Percentiles rank a stretch among this genome's conserved stretches.
phyloP scores from a whole-genome alignment of 64 coral and sea anemone genomes.

The Montipora sp. region DNA sequence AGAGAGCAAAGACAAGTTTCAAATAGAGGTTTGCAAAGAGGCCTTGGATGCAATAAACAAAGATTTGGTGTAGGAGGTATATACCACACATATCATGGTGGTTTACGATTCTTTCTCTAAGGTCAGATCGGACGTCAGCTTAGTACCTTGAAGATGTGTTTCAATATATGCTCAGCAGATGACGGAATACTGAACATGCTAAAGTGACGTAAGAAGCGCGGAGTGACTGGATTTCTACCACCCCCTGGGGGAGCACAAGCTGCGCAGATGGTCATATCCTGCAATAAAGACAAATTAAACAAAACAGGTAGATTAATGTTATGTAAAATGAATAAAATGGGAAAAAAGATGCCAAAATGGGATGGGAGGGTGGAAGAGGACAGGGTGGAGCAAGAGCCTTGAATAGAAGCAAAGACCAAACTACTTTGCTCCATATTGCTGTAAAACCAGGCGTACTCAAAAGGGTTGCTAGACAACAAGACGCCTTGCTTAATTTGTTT shows the following conservation, averaged over 20 bases:
- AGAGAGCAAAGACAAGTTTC: not conserved
- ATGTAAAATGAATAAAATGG: too few relatives aligned
- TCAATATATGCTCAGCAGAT: constrained; percentile 95
- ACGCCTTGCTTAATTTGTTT: too few relatives aligned
- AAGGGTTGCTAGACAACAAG: too few relatives aligned
- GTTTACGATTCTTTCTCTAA: too few relatives aligned
- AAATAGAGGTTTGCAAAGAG: not conserved
- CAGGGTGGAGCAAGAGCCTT: too few relatives aligned
- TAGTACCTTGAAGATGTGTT: constrained; percentile 98
- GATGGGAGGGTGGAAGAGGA: not conserved
- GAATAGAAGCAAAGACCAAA: too few relatives aligned
- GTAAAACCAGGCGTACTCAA: too few relatives aligned
- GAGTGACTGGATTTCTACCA: constrained; percentile 96
- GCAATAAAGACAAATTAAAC: not conserved
- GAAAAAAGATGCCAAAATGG: not conserved
- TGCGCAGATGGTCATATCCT: constrained; percentile 99
- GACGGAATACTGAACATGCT: constrained; percentile 98
- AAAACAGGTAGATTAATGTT: not conserved
- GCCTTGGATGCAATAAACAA: not conserved
- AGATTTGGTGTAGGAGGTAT: not conserved
- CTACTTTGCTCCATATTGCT: too few relatives aligned
- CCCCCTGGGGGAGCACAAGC: constrained; percentile 98
- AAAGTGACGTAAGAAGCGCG: constrained; percentile 96
- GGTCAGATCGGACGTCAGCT: too few relatives aligned
- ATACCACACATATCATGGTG: too few relatives aligned